Evolutionary conservation across 2,113 vertebrate species (phyloP).

Genomic region (Tragelaphus scriptus): DNA sequence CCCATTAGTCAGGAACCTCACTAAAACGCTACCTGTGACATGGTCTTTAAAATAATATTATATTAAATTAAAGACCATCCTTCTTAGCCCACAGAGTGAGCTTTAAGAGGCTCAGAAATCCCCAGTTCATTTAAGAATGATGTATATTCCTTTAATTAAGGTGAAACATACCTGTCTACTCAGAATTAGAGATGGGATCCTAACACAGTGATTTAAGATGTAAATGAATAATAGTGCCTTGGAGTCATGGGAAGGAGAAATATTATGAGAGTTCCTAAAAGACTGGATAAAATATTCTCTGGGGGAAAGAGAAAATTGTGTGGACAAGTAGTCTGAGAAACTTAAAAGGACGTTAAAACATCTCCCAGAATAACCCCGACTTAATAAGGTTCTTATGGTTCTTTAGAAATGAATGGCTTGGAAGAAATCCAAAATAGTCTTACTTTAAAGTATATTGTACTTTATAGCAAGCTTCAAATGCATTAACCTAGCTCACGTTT

Average conservation of each 20-base stretch:
- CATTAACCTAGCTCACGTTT: neutral
- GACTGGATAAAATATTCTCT: neutral
- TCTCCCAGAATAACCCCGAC: neutral
- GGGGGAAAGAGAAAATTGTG: neutral
- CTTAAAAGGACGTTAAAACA: neutral
- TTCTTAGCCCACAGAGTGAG: neutral
- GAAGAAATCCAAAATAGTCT: constrained; percentile 1
- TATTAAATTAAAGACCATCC: neutral
- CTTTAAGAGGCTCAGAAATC: neutral
- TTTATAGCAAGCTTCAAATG: neutral
- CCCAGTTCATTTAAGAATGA: neutral
- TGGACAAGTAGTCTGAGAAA: neutral
- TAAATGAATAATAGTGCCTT: neutral
- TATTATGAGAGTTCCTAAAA: neutral
- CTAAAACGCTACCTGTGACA: neutral
- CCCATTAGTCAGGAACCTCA: neutral
- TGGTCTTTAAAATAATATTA: neutral
- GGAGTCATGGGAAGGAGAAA: neutral
- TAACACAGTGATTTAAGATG: neutral
- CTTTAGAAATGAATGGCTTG: neutral
- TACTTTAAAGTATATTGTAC: neutral
- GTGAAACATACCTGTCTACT: neutral
- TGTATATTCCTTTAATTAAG: neutral
- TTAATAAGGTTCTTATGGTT: neutral
- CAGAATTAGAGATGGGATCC: neutral